phyloP scores from a whole-genome alignment of 2,113 vertebrate species.

The Forbesichthys papilliferus region DNA sequence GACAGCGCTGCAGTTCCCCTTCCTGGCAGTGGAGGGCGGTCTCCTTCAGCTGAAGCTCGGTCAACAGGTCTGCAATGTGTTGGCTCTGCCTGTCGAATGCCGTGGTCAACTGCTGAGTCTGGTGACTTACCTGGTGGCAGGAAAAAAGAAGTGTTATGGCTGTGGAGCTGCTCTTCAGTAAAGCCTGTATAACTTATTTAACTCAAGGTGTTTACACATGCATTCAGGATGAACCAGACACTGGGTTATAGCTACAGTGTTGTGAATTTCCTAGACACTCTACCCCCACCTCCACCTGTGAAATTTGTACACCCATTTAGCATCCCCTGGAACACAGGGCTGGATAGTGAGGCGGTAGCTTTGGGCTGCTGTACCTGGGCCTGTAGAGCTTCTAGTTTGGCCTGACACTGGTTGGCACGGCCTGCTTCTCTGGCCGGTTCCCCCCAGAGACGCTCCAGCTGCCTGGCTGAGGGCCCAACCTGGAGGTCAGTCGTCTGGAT shows the following conservation, averaged over 20 bases:
- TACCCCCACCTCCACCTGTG: too few species aligned
- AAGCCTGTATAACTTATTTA: neutral
- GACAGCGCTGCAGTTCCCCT: constrained; percentile 62
- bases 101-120: constrained; percentile 75
- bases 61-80: constrained; percentile 74
- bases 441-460: constrained; percentile 58
- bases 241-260: too few species aligned
- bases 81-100: constrained; percentile 80
- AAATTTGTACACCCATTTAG: too few species aligned
- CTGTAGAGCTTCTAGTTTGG: constrained; percentile 76
- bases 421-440: constrained; percentile 62
- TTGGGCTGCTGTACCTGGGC: constrained; percentile 55
- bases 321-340: too few species aligned
- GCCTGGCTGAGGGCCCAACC: constrained; percentile 24
- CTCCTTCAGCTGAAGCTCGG: constrained; percentile 76
- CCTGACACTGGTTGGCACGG: constrained; percentile 60
- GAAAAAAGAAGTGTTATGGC: neutral
- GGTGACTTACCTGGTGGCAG: constrained; percentile 64
- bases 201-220: neutral
- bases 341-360: neutral
- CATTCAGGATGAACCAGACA: too few species aligned
- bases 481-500: neutral
- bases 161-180: neutral
- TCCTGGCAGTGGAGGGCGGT: constrained; percentile 56
- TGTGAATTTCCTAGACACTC: too few species aligned